Evolutionary conservation across 2,797 vertebrate species (phyloP).

Genomic region (Podarcis siculus): DNA sequence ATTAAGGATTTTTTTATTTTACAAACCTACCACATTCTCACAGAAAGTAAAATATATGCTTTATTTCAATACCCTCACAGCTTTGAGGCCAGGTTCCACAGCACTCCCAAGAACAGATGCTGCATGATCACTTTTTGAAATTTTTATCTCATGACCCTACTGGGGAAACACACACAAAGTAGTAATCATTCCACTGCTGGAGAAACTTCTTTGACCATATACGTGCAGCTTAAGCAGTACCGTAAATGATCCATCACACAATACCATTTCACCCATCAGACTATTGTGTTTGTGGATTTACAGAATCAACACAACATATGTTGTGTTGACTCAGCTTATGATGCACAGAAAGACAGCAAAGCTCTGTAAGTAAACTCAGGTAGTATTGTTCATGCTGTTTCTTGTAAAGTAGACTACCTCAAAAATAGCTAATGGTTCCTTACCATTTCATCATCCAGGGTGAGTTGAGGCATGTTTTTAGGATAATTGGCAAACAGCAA

Average conservation of each 20-base stretch:
- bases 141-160: not conserved
- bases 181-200: not conserved
- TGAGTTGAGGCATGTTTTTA: not conserved
- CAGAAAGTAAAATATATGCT: not conserved
- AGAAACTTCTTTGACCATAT: not conserved
- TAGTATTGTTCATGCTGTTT: not conserved
- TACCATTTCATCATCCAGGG: not conserved
- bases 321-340: not conserved
- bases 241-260: too few relatives aligned
- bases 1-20: too few relatives aligned
- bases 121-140: not conserved
- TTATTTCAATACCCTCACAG: not conserved
- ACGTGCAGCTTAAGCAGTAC: not conserved
- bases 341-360: not conserved
- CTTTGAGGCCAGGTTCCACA: not conserved
- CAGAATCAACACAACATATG: not conserved
- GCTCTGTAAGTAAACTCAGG: not conserved
- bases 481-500: constrained; percentile 11
- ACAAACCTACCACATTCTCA: not conserved
- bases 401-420: not conserved
- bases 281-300: not conserved
- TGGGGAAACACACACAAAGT: not conserved
- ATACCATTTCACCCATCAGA: not conserved
- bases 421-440: not conserved
- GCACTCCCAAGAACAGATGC: too few relatives aligned